Evolutionary conservation across 1,140 invertebrate genomes (phyloP), one percentile per base, ranked within the genome.

Genomic region (Thaumetopoea pityocampa): DNA sequence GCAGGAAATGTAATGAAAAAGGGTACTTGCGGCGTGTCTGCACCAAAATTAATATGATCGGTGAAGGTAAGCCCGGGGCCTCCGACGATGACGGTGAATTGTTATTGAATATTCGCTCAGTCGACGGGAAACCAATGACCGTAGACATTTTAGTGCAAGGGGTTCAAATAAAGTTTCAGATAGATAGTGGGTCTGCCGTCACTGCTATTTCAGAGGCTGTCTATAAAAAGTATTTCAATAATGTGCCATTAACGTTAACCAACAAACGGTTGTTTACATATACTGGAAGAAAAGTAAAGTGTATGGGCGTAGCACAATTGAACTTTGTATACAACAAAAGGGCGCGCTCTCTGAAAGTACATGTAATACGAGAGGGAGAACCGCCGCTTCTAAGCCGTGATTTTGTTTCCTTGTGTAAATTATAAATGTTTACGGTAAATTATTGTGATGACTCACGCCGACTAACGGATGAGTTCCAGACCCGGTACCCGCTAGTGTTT

Each of bases 351-450:
- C 20, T 51, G 7, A 14, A 28, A n/a, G 24, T 51, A 2, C 40
- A 28, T 11, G 35, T 51, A 1, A 24, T 44, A 10, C 28, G 12
- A 6, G 34, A 40, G 5, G 30, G 41, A 2, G 48, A 41, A 5
- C 48, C 48, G 5, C 35, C 41, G 3, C 24, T 51, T n/a, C 18
- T 43, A 12, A 38, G 46, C 5, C 20, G 47, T 8, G 48, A 51
- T 17, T 51, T 51, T 40, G 44, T 44, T 16, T 27, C 30, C 7
- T 12, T 9, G 7, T 45, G 40, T 29, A 6, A 26, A 16, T 33
- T 51, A 27, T 9, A 41, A 14, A 20, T 51, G n/a, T 11, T 22
- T 5, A 12, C 29, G n/a, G 15, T 51, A 5, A 36, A 51, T 36
- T 45, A 22, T 35, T 51, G 48, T 20, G 15, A 45, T 4, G 23